Base-by-base conservation (phyloP, 2,888 invertebrate species). In the Eilema depressum region DNA sequence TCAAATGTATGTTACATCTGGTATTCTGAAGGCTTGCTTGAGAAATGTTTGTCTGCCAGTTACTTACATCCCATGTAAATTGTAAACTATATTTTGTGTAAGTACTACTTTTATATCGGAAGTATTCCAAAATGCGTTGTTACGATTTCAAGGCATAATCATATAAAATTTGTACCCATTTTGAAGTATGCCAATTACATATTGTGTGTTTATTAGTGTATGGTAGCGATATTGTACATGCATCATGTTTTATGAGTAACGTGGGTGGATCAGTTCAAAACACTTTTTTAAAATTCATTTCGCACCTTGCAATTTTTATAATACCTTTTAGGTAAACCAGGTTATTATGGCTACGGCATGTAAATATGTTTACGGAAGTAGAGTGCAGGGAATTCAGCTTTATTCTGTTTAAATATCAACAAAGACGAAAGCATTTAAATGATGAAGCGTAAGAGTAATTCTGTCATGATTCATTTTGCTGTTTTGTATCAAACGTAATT, bases 311-410 rank as follows among this genome's bases (percentile, higher is more conserved):
- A 25, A 61, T 65, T 61, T 63, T 66, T 37, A 56, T 60, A 53
- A 60, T 66, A 30, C 17, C 66, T 66, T 23, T 69, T 69, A 23
- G 60, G 63, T 66, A 56, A 69, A 69, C 26, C 64, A 63, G 69
- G 69, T 73, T 61, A 69, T 60, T 66, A 65, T 69, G 66, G 66
- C 69, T 47, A 60, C 53, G 56, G 59, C 37, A 61, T 53, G 53
- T 30, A 63, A 66, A 72, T n/a, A 23, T 69, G 69, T 66, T 73
- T 73, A 59, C 69, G 69, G 72, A 73, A 73, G 61, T 56, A 41
- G 5, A 57, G 8, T 65, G 14, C 41, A 53, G 53, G 20, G 53
- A 28, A 14, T 53, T 28, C 30, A n/a, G 53, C 25, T 63, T 41
- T 10, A 10, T 41, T 26, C 20, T 47, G 63, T 63, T 47, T 26